Conservation (phyloP, 2,888 invertebrate genomes). For the Vanessa cardui region DNA sequence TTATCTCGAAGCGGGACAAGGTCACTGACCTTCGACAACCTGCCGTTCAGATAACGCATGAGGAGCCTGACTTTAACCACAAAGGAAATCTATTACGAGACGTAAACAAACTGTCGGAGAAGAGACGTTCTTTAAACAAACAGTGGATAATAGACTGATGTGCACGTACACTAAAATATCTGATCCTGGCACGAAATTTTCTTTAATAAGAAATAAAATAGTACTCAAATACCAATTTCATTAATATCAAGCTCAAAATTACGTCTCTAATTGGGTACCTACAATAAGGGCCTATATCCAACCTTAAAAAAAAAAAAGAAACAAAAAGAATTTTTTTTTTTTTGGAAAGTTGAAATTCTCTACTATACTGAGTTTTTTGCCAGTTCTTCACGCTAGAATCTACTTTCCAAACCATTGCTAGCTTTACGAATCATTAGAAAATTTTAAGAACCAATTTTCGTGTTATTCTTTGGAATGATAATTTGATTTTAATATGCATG, state of each 20-base stretch:
- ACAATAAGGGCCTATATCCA: not conserved
- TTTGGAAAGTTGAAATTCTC: too few species aligned
- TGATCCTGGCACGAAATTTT: not conserved
- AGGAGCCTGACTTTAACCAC: constrained; percentile 24
- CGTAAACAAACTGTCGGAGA: constrained; percentile 41
- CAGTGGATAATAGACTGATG: not conserved
- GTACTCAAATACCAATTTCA: not conserved
- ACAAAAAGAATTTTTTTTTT: too few species aligned
- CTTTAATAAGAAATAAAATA: not conserved
- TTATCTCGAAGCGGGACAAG: constrained; percentile 52
- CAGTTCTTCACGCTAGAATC: too few species aligned
- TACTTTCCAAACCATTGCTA: too few species aligned
- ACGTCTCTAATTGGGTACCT: not conserved
- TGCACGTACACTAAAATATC: not conserved
- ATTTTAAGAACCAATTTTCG: too few species aligned
- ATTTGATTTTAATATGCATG: too few species aligned
- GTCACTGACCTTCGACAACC: constrained; percentile 63
- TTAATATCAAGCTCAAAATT: not conserved
- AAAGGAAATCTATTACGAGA: constrained; percentile 36
- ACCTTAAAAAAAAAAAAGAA: too few species aligned
- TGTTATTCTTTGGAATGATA: too few species aligned
- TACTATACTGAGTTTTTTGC: too few species aligned
- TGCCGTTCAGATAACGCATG: constrained; percentile 24
- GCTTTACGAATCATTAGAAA: too few species aligned
- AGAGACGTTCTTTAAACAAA: constrained; percentile 28